Evolutionary conservation across 2,888 invertebrate genomes (phyloP).

Genomic region (Phasia obesa): DNA sequence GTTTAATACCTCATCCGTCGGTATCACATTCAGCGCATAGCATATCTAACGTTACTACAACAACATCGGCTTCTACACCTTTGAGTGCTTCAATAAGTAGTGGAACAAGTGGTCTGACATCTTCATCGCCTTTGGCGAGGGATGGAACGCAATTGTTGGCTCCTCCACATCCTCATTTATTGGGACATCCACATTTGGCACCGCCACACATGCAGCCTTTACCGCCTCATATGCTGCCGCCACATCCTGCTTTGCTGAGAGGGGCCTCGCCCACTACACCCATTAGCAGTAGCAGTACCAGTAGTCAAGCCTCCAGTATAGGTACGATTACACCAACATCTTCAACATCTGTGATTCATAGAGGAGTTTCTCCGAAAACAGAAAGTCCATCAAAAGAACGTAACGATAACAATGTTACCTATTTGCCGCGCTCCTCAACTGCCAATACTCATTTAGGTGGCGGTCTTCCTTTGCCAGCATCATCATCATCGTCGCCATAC

Average conservation of each 20-base stretch:
- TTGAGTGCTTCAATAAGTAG: conserved; percentile 62
- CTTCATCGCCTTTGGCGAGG: conserved; percentile 67
- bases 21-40: conserved; percentile 65
- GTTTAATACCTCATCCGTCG: conserved; percentile 50
- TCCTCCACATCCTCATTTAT: conserved; percentile 75
- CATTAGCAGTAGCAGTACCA: conserved; percentile 44
- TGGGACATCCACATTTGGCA: conserved; percentile 73
- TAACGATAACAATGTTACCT: conserved; percentile 88
- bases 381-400: conserved; percentile 91
- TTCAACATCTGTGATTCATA: conserved; percentile 83
- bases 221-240: conserved; percentile 72
- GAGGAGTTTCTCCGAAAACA: conserved; percentile 89
- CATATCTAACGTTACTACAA: conserved; percentile 66
- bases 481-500: conserved; percentile 52
- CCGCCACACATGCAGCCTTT: conserved; percentile 69
- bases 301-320: conserved; percentile 59
- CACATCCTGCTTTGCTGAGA: conserved; percentile 76
- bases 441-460: conserved; percentile 73
- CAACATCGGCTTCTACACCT: conserved; percentile 58
- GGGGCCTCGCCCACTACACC: conserved; percentile 80
- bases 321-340: conserved; percentile 74
- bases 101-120: conserved; percentile 65
- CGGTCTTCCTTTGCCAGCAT: conserved; percentile 74
- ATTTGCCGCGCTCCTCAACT: conserved; percentile 69
- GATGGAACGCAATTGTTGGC: conserved; percentile 75